phyloP scores from a whole-genome alignment of 2,888 invertebrate genomes.

The Limenitis camilla region DNA sequence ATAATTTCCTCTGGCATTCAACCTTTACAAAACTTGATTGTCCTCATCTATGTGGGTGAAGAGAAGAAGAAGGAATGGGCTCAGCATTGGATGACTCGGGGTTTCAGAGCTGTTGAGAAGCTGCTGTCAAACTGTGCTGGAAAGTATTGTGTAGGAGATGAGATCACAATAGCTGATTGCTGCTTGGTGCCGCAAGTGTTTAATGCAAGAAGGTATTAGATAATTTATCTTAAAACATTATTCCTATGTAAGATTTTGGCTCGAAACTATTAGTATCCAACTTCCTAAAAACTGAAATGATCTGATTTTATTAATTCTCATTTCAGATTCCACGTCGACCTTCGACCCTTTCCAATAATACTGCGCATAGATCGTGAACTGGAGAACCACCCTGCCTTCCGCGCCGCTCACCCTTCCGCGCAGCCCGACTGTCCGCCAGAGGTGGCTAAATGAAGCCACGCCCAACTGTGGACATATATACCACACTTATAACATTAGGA shows the following conservation, averaged over 20 bases:
- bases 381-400: constrained; percentile 91
- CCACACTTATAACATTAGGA: constrained; percentile 9
- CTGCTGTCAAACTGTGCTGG: constrained; percentile 88
- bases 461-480: not conserved
- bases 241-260: not conserved
- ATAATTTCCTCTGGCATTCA: constrained; percentile 95
- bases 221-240: not conserved
- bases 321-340: constrained; percentile 91
- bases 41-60: constrained; percentile 89
- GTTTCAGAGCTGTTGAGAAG: constrained; percentile 92
- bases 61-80: constrained; percentile 95
- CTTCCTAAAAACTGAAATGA: too few species aligned
- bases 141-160: constrained; percentile 95
- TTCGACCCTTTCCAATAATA: constrained; percentile 92
- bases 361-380: constrained; percentile 89
- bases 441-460: constrained; percentile 77
- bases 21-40: constrained; percentile 94
- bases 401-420: constrained; percentile 90
- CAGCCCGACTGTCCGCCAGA: constrained; percentile 97
- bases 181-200: constrained; percentile 96
- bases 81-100: constrained; percentile 92
- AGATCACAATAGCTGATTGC: constrained; percentile 94
- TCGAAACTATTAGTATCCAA: not conserved
- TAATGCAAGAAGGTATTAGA: constrained; percentile 86
- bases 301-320: not conserved